phyloP scores from a whole-genome alignment of 2,888 invertebrate genomes.

The Noctua janthe region DNA sequence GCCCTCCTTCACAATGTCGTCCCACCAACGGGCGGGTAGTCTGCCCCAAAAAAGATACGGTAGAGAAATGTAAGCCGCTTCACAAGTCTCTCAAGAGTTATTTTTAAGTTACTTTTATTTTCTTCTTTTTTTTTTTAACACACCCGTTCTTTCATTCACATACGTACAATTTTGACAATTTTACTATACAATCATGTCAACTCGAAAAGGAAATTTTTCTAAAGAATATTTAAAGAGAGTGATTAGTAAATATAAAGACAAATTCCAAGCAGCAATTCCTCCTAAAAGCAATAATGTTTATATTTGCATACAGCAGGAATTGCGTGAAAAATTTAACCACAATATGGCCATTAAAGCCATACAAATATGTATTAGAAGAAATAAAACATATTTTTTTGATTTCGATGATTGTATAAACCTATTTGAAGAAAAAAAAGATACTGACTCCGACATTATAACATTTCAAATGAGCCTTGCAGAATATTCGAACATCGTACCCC shows the following conservation, averaged over 20 bases:
- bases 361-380: conserved; percentile 36
- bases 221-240: conserved; percentile 14
- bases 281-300: too few relatives aligned
- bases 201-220: conserved; percentile 2
- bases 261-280: too few relatives aligned
- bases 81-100: conserved; percentile 18
- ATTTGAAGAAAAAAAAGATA: conserved; percentile 31
- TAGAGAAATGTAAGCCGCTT: conserved; percentile 21
- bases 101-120: conserved; percentile 9
- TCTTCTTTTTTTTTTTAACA: not conserved
- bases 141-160: too few relatives aligned
- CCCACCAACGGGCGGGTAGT: conserved; percentile 14
- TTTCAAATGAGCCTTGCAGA: conserved; percentile 44
- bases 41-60: conserved; percentile 13
- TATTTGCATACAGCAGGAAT: too few relatives aligned
- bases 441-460: conserved; percentile 23
- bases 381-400: conserved; percentile 32
- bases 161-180: not conserved
- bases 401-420: conserved; percentile 21
- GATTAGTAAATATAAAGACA: too few relatives aligned
- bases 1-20: conserved; percentile 10
- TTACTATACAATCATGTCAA: too few relatives aligned
- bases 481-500: conserved; percentile 35
- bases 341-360: conserved; percentile 21
- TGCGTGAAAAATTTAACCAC: not conserved